Conservation (phyloP, 37 sponge, comb jelly and placozoan genomes). For the Lycopodina hypogea region DNA sequence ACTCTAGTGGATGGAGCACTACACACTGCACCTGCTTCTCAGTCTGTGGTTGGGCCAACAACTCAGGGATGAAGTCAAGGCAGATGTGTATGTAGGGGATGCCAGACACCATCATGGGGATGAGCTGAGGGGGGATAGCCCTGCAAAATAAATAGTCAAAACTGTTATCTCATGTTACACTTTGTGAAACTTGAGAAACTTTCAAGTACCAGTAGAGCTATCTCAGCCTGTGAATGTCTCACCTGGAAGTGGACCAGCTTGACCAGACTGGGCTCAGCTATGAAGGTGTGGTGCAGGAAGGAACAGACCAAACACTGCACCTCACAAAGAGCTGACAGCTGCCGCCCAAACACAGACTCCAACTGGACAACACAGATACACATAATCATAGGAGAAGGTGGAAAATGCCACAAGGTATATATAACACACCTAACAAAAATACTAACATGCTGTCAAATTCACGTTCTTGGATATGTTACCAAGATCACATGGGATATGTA, state of each 20-base stretch:
- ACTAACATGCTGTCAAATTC: too few relatives aligned
- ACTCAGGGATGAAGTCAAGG: constrained; percentile 84
- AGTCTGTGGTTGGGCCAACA: constrained; percentile 70
- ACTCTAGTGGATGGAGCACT: too few relatives aligned
- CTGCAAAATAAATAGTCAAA: neutral
- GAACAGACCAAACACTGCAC: constrained; percentile 65
- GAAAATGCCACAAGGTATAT: too few relatives aligned
- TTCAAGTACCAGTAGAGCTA: constrained; percentile 80
- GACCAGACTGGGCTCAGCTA: too few relatives aligned
- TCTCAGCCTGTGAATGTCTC: too few relatives aligned
- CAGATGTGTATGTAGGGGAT: constrained; percentile 96
- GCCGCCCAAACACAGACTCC: too few relatives aligned
- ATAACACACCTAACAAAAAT: too few relatives aligned
- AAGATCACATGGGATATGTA: too few relatives aligned
- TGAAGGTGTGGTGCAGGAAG: too few relatives aligned
- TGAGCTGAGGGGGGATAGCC: constrained; percentile 73
- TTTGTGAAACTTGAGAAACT: constrained; percentile 75
- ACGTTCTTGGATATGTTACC: too few relatives aligned
- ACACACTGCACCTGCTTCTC: constrained; percentile 82
- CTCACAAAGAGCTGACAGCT: neutral
- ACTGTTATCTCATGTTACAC: neutral
- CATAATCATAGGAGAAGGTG: too few relatives aligned
- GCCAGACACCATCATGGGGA: constrained; percentile 75
- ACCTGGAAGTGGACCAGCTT: constrained; percentile 72
- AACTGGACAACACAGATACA: too few relatives aligned